Evolutionary conservation across 2,888 invertebrate genomes (phyloP), one percentile per base, ranked within the genome.

Genomic region (Pteria penguin): DNA sequence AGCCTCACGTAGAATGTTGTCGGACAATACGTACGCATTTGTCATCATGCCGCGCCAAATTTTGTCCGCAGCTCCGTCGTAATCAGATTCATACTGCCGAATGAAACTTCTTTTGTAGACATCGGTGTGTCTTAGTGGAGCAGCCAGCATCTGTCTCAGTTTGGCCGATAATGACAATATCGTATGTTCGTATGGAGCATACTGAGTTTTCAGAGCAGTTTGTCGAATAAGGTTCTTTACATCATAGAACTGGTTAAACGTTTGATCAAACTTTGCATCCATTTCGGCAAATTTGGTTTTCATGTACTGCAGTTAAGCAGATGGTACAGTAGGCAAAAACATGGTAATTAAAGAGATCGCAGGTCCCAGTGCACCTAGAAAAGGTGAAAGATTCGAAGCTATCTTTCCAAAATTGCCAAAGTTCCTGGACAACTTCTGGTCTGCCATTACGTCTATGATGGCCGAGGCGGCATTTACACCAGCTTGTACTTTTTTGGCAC

Each of bases 211-310:
- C 26, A 57, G 26, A 22, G 57, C 14, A 2, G 22, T 57, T 57
- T 57, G 3, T n/a, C 57, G 57, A 18, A 57, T 57, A 24, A 57
- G 26, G 57, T 57, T 57, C 26, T 57, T 26, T 24, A 57, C 57
- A 8, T 57, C 57, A 18, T 26, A 22, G 26, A 57, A 57, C 26
- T 26, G 22, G 26, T n/a, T 57, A 26, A 57, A 57, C 8, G 26
- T 26, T 57, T 57, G 14, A 57, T 57, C 57, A 22, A 57, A 57
- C 14, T 57, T 57, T 1, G 14, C 57, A 22, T 57, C 57, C 22
- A 57, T 57, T 57, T 57, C 57, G 8, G 57, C 57, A 57, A 57
- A 57, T 57, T 57, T 57, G 3, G 8, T n/a, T 26, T 57, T 57
- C 57, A 57, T 57, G 26, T 18, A 57, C 24, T 11, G n/a, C 26